phyloP scores from a whole-genome alignment of 1,140 invertebrate species.

The Habropoda laboriosa region DNA sequence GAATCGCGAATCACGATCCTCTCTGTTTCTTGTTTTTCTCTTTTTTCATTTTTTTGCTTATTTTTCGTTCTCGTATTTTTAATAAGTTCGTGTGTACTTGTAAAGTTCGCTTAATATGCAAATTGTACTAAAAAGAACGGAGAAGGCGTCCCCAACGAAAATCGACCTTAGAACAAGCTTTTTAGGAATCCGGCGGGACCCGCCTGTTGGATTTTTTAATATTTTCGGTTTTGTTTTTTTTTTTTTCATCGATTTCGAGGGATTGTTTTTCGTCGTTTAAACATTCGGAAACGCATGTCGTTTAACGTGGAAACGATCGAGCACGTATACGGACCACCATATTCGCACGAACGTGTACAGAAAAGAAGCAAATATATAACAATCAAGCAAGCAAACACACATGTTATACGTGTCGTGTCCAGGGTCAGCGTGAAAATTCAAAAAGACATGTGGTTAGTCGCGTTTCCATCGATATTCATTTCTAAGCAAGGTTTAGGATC shows the following conservation, averaged over 20 bases:
- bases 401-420: slow-evolving; percentile 61
- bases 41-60: too few relatives aligned
- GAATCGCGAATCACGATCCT: slow-evolving; percentile 60
- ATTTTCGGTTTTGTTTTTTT: slow-evolving; percentile 28
- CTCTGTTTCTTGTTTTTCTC: too few relatives aligned
- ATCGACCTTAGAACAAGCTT: slow-evolving; percentile 91
- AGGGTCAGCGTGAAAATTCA: slow-evolving; percentile 73
- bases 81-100: slow-evolving; percentile 62
- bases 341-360: not conserved
- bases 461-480: not conserved
- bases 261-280: not conserved
- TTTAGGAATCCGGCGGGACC: slow-evolving; percentile 93
- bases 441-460: slow-evolving; percentile 62
- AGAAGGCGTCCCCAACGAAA: slow-evolving; percentile 76
- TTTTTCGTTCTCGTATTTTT: slow-evolving; percentile 59
- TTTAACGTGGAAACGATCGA: not conserved
- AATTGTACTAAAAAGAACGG: slow-evolving; percentile 81
- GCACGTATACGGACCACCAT: not conserved
- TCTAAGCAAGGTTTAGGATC: too few relatives aligned
- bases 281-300: slow-evolving; percentile 19
- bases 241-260: not conserved
- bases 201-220: slow-evolving; percentile 83
- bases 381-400: slow-evolving; percentile 36
- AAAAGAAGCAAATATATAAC: slow-evolving; percentile 44
- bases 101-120: slow-evolving; percentile 73